Conservation (phyloP, 2,888 invertebrate species). For the Eudasyphora cyanicolor region DNA sequence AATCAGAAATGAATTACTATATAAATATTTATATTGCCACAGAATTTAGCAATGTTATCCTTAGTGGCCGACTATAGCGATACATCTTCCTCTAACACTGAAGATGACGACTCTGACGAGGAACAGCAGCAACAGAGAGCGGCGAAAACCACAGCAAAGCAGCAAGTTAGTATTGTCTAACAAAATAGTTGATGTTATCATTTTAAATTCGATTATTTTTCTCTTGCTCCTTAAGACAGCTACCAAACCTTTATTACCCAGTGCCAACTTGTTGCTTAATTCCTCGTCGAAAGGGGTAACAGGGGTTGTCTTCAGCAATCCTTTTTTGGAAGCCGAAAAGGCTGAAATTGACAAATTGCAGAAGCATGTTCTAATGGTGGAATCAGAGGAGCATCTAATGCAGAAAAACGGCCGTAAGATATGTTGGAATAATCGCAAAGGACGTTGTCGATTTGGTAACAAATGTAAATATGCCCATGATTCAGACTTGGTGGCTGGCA, state of each 20-base stretch:
- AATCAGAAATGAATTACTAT: too few species aligned
- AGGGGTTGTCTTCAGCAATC: conserved; percentile 89
- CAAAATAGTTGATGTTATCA: too few species aligned
- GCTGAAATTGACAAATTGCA: conserved; percentile 93
- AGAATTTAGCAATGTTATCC: conserved; percentile 54
- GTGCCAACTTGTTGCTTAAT: conserved; percentile 73
- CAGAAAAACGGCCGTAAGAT: conserved; percentile 93
- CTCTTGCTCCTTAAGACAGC: not conserved
- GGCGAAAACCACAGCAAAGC: not conserved
- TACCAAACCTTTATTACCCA: conserved; percentile 70
- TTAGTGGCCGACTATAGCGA: conserved; percentile 58
- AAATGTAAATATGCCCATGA: conserved; percentile 96
- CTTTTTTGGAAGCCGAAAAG: conserved; percentile 91
- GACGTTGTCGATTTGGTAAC: conserved; percentile 93
- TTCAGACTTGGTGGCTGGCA: conserved; percentile 83
- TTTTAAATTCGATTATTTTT: too few species aligned
- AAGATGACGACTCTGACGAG: conserved; percentile 20
- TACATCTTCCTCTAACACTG: conserved; percentile 46
- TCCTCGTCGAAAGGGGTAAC: conserved; percentile 64
- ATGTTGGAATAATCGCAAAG: conserved; percentile 96
- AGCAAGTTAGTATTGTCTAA: not conserved
- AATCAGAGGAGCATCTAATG: conserved; percentile 86
- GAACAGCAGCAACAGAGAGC: not conserved
- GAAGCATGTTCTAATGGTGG: conserved; percentile 95
- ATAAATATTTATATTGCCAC: too few species aligned